Base-by-base conservation (phyloP, 2,113 vertebrate species). In the Cricetomys ansorgei region DNA sequence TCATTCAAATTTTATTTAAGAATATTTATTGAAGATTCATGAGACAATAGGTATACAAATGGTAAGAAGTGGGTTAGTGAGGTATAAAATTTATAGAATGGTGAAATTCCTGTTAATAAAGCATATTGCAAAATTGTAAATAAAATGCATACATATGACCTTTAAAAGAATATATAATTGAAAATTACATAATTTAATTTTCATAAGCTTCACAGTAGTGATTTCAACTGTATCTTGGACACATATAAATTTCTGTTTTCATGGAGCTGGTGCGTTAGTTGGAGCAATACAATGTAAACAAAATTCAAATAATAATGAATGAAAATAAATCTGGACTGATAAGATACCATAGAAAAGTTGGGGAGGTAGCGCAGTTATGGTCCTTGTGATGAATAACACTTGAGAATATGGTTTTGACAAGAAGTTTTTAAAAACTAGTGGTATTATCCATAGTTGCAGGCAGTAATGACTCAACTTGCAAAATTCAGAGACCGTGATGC, bases 1-100 rank as follows among this genome's bases (percentile, higher is more conserved):
- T 94, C 7, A 86, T 83, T 93, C 29, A 91, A 40, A 57, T 76
- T 92, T 85, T 69, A 81, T 67, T 95, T 27, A 64, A 94, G 62
- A 67, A 37, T 90, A 87, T 84, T 75, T 67, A 72, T 89, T 93
- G 40, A 81, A 11, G 1, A 1, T 40, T 91, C 40, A 83, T 69
- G 23, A 90, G 67, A 37, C 84, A 3, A 37, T 50, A 67, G 15
- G 23, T 29, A 70, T 4, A 53, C 70, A n/a, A n/a, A 62, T 77
- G 5, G 15, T 72, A 76, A 79, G 0, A 25, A 67, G 21, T 31
- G 13, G 3, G n/a, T 69, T 84, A 79, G 13, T 73, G 29, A 4
- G 3, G 0, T 83, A 13, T 57, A 69, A 93, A 81, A 31, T 1
- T 43, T 85, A 69, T 34, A 81, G 0, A 57, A 65, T 67, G 1